Evolutionary conservation across 2,113 vertebrate genomes (phyloP).

Genomic region (Microtus oregoni): DNA sequence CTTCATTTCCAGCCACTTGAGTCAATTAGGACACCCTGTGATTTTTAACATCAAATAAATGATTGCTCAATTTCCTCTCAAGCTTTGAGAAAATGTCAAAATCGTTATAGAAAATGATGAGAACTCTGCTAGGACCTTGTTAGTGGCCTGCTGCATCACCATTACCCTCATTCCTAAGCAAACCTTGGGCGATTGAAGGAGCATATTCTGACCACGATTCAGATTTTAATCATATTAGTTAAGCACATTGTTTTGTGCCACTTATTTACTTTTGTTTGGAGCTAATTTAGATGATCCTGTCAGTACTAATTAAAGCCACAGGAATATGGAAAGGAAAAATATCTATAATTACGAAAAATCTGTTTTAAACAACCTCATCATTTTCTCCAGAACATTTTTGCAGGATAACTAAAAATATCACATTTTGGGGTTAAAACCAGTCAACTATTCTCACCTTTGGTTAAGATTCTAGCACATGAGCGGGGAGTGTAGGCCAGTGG

Average conservation of each 20-base stretch:
- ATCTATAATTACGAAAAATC: not conserved
- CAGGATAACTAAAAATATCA: not conserved
- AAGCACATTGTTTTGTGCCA: slow-evolving; percentile 1
- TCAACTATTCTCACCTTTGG: not conserved
- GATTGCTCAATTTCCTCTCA: slow-evolving; percentile 58
- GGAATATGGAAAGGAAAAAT: not conserved
- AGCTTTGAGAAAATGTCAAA: slow-evolving; percentile 76
- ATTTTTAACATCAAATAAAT: slow-evolving; percentile 78
- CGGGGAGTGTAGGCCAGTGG: not conserved
- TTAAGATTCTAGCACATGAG: not conserved
- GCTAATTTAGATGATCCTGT: slow-evolving; percentile 55
- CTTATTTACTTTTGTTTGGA: slow-evolving; percentile 56
- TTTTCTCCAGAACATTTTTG: slow-evolving; percentile 22
- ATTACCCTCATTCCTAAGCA: not conserved
- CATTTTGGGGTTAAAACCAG: slow-evolving; percentile 42
- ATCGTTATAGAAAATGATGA: slow-evolving; percentile 49
- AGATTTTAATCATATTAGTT: slow-evolving; percentile 42
- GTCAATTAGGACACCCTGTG: slow-evolving; percentile 63
- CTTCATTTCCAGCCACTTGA: slow-evolving; percentile 56
- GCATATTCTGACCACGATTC: slow-evolving; percentile 24
- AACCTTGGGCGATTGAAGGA: slow-evolving; percentile 36
- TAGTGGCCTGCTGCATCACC: slow-evolving; percentile 1
- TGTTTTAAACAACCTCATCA: slow-evolving; percentile 1
- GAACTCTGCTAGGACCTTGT: slow-evolving; percentile 45
- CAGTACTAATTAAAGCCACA: slow-evolving; percentile 28